These are phyloP conservation scores for Drosophila monieri DNA, from an alignment of 2,888 invertebrate genomes.

Conservation along the genomic window DNA sequence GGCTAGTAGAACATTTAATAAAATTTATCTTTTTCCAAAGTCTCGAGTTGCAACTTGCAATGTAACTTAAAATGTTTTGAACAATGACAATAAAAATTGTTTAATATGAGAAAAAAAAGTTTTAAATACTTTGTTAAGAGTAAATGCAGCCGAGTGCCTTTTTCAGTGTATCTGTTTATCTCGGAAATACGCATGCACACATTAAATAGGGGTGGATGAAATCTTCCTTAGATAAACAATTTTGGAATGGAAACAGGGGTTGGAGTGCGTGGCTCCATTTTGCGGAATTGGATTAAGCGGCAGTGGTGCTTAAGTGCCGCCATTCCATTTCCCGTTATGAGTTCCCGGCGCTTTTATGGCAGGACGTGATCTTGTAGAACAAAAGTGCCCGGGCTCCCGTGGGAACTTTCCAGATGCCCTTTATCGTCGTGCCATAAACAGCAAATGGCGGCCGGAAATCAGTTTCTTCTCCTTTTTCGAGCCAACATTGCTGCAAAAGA, in stretches of 20 bases:
- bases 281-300: constrained; percentile 66
- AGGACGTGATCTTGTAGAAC: constrained; percentile 74
- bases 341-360: constrained; percentile 46
- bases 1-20: too few relatives aligned
- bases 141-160: not conserved
- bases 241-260: constrained; percentile 7
- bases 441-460: constrained; percentile 62
- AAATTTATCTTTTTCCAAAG: too few relatives aligned
- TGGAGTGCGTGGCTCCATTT: constrained; percentile 70
- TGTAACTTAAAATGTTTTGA: too few relatives aligned
- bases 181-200: constrained; percentile 14
- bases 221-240: constrained; percentile 22
- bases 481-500: constrained; percentile 8
- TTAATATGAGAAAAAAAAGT: too few relatives aligned
- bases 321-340: constrained; percentile 61
- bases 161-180: not conserved
- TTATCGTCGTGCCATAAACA: constrained; percentile 51
- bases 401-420: constrained; percentile 56
- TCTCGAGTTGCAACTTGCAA: too few relatives aligned
- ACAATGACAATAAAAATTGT: too few relatives aligned
- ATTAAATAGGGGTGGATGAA: constrained; percentile 32
- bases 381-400: constrained; percentile 47
- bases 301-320: constrained; percentile 67
- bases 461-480: constrained; percentile 12
- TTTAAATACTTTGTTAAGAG: not conserved